Percentiles rank a stretch among this genome's conserved stretches.
These are phyloP conservation scores for Archocentrus centrarchus DNA, from an alignment of 2,113 vertebrate species.

Conservation along the genomic window DNA sequence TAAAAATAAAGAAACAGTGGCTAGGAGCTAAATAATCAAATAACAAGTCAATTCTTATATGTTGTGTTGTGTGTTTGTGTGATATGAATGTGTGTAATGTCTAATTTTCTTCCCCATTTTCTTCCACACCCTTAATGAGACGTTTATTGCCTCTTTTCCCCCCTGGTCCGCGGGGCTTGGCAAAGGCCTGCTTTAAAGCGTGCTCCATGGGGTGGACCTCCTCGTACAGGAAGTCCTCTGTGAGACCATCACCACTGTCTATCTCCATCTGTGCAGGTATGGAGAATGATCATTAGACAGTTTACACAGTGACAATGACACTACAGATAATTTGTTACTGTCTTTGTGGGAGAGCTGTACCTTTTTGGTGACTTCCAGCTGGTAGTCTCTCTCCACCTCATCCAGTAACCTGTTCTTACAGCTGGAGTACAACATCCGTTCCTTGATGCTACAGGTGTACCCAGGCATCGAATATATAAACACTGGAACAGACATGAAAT, in stretches of 20 bases:
- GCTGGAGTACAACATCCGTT: slow-evolving; percentile 98
- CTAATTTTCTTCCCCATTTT: slow-evolving; percentile 94
- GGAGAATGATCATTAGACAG: background rate
- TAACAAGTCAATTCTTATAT: slow-evolving; percentile 50
- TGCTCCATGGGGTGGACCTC: slow-evolving; percentile 98
- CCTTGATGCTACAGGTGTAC: slow-evolving; percentile 97
- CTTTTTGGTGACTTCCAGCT: slow-evolving; percentile 95
- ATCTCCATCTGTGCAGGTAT: slow-evolving; percentile 89
- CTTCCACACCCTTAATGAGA: slow-evolving; percentile 90
- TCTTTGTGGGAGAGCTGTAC: slow-evolving; percentile 69
- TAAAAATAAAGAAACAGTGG: slow-evolving; percentile 31
- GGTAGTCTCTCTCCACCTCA: slow-evolving; percentile 92
- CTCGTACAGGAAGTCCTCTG: slow-evolving; percentile 94
- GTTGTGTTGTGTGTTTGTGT: slow-evolving; percentile 24
- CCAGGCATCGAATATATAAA: slow-evolving; percentile 99
- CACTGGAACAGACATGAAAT: slow-evolving; percentile 79
- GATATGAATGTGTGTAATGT: slow-evolving; percentile 5
- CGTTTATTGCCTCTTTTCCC: slow-evolving; percentile 96
- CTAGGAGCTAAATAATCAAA: slow-evolving; percentile 52
- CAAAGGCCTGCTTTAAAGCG: slow-evolving; percentile 93
- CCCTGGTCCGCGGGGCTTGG: slow-evolving; percentile 95
- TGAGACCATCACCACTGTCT: slow-evolving; percentile 91
- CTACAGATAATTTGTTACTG: background rate
- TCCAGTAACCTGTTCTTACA: slow-evolving; percentile 97
- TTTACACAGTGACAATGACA: background rate